Percentiles rank a stretch among this genome's conserved stretches.
Conservation (phyloP, 1,140 invertebrate species). For the Drosophila quadrilineata region DNA sequence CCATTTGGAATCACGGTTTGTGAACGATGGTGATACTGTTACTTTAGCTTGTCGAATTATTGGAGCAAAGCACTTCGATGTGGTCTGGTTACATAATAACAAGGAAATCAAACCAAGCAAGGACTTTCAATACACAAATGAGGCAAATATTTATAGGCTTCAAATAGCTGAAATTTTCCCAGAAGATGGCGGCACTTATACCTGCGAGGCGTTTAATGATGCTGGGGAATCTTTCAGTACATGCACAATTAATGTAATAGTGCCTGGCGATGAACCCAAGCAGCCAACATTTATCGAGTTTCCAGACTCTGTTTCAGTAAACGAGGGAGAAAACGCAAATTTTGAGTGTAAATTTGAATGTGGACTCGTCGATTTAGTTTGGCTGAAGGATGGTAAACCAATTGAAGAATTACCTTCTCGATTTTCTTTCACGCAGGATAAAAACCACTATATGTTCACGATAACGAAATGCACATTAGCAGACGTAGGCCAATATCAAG, state of each 20-base stretch:
- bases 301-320: constrained; percentile 93
- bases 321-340: constrained; percentile 89
- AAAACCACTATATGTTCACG: constrained; percentile 88
- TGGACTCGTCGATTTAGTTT: constrained; percentile 85
- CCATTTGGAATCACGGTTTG: constrained; percentile 89
- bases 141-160: constrained; percentile 94
- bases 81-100: constrained; percentile 97
- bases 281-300: constrained; percentile 93
- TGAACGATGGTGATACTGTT: constrained; percentile 93
- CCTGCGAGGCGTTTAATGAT: constrained; percentile 98
- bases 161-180: constrained; percentile 97
- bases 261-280: constrained; percentile 92
- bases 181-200: constrained; percentile 93
- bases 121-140: constrained; percentile 95
- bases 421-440: constrained; percentile 91
- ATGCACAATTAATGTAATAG: constrained; percentile 91
- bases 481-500: constrained; percentile 95
- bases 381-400: constrained; percentile 95
- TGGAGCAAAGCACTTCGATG: constrained; percentile 93
- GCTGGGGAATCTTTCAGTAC: constrained; percentile 95
- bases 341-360: constrained; percentile 83
- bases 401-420: constrained; percentile 88
- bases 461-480: constrained; percentile 89
- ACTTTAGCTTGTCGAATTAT: constrained; percentile 92
- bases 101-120: constrained; percentile 98